Evolutionary conservation across 2,888 invertebrate genomes (phyloP), one percentile per base, ranked within the genome.

Genomic region (Synanthedon andrenaeformis): DNA sequence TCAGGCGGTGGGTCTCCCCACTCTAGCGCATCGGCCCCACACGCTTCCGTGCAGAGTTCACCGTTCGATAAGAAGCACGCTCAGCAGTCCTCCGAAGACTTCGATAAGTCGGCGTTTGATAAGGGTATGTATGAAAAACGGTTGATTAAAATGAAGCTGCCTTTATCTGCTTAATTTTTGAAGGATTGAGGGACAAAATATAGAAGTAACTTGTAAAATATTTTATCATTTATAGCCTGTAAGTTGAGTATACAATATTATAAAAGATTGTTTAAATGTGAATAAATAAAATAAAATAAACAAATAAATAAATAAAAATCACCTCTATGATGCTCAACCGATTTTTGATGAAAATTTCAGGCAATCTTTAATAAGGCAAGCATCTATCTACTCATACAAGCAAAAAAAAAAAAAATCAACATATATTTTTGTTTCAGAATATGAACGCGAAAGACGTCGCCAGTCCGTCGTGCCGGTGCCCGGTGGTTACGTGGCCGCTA

Each of bases 401-500:
- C n/a, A n/a, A n/a, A n/a, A n/a, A n/a, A n/a, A n/a, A n/a, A n/a
- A n/a, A n/a, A n/a, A n/a, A n/a, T n/a, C n/a, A n/a, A n/a, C n/a
- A n/a, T n/a, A 45, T 13, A 13, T 45, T 45, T 45, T 13, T 49
- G 12, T 49, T 49, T 1, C 17, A 86, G 87, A 87, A 63, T 87
- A 87, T 58, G 87, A 87, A 61, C 78, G 87, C 11, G 86, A 86
- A 56, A 69, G 86, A n/a, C 74, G 83, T 19, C 76, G 86, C 0
- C 79, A 79, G 1, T 35, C 35, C 6, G 35, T 35, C 3, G 49
- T 17, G 55, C 82, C 81, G 1, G 72, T 72, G 1, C 76, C 82
- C 0, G 86, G 87, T 35, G 85, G 86, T 1, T 87, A 87, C 62
- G 84, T 86, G 2, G 85, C 87, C 0, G 84, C 85, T 0, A 58